A percentile compares a stretch with the other conserved stretches of the same genome.
phyloP scores from a whole-genome alignment of 2,888 invertebrate genomes.

The Mesorhabditis belari region DNA sequence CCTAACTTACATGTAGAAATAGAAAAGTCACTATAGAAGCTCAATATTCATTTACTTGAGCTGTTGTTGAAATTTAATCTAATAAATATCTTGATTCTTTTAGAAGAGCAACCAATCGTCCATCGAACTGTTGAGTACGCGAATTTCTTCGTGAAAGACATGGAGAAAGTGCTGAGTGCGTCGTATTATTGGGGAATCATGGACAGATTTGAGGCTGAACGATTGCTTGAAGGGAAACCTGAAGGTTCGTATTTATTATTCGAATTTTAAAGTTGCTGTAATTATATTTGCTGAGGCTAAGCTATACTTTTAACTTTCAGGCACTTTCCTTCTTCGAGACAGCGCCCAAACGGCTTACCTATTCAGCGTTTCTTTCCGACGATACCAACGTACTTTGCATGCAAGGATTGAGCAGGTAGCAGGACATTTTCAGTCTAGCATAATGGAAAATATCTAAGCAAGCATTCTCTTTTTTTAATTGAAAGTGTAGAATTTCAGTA shows the following conservation, averaged over 20 bases:
- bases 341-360: constrained; percentile 94
- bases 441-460: too few species aligned
- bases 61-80: too few species aligned
- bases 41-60: too few species aligned
- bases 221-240: constrained; percentile 80
- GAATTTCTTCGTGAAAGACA: constrained; percentile 88
- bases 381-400: constrained; percentile 87
- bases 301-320: constrained; percentile 14
- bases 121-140: constrained; percentile 81
- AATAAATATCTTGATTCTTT: too few species aligned
- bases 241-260: constrained; percentile 64
- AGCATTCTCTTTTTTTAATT: too few species aligned
- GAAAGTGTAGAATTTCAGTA: too few species aligned
- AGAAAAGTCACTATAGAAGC: too few species aligned
- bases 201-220: constrained; percentile 93
- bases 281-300: too few species aligned
- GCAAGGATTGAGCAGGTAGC: constrained; percentile 92
- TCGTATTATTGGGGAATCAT: constrained; percentile 98
- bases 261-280: too few species aligned
- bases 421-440: too few species aligned
- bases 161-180: constrained; percentile 74
- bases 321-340: constrained; percentile 83
- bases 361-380: constrained; percentile 81
- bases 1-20: too few species aligned
- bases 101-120: constrained; percentile 14